Evolutionary conservation across 2,113 vertebrate species (phyloP), one percentile per base, ranked within the genome.

Genomic region (Nothoprocta pentlandii): DNA sequence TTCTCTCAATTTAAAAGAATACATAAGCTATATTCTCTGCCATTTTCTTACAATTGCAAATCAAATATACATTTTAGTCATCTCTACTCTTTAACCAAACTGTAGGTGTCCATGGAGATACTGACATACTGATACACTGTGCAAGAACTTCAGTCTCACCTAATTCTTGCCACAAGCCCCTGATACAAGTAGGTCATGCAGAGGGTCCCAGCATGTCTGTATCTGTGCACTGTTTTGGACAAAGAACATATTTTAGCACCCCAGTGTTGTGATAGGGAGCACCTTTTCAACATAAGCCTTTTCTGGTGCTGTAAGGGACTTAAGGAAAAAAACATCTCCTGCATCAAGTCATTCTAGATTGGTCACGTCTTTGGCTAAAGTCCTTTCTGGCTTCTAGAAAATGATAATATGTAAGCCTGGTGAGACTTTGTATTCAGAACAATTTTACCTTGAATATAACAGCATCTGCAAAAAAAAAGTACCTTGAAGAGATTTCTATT

Each of bases 341-440:
- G 51, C 9, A 49, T 15, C 0, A 0, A 62, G 5, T 7, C 7
- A 20, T 58, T 51, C 26, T 16, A 54, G 32, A 4, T 11, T 36
- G 9, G 11, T 59, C 15, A 25, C 12, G 16, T 10, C 44, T 86
- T 81, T 49, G 76, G 25, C 47, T 36, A 36, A 6, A 44, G 6
- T 39, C 22, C 16, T 49, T 12, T 59, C 42, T 49, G 28, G 6
- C 28, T 22, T 61, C 70, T 79, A 19, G 74, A 91, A 76, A 39
- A 28, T 3, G 0, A 28, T 39, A 2, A 4, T n/a, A 34, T 69
- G 16, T 47, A 25, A 83, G 6, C 5, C 20, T 61, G 10, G 10
- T 10, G 68, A 83, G 41, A 53, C 6, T 16, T 59, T 85, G 73
- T 19, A 46, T 36, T 76, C n/a, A 54, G 15, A 30, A 53, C 20